Evolutionary conservation across 2,888 invertebrate genomes (phyloP).

Genomic region (Oligia latruncula): DNA sequence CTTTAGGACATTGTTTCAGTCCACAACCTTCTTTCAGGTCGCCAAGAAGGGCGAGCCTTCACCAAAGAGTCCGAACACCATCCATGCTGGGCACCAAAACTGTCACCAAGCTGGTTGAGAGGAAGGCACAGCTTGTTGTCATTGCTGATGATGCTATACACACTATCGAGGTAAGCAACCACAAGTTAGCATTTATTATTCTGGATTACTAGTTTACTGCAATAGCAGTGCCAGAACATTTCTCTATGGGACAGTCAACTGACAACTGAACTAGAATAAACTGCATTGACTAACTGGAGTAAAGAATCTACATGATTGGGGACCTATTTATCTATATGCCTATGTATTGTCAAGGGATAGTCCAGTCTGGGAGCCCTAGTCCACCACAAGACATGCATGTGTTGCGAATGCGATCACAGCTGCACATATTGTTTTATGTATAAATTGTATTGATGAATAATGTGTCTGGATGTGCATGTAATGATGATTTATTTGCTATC

Average conservation of each 20-base stretch:
- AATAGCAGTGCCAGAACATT: background rate
- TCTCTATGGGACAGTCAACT: background rate
- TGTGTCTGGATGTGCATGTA: conserved; percentile 69
- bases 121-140: conserved; percentile 99
- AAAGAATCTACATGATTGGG: background rate
- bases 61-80: conserved; percentile 96
- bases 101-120: conserved; percentile 96
- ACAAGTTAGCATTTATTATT: background rate
- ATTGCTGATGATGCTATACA: conserved; percentile 99
- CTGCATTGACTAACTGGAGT: background rate
- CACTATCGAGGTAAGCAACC: conserved; percentile 94
- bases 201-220: background rate
- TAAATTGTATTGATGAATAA: background rate
- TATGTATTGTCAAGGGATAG: conserved; percentile 99
- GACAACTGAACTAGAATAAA: background rate
- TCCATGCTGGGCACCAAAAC: conserved; percentile 97
- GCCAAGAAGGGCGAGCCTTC: conserved; percentile 96
- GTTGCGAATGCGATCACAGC: conserved; percentile 94
- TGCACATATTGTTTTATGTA: conserved; percentile 85
- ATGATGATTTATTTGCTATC: conserved; percentile 90
- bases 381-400: conserved; percentile 97
- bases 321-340: background rate
- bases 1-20: conserved; percentile 36
- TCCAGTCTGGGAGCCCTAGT: conserved; percentile 98
- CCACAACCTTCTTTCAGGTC: conserved; percentile 79